A percentile compares a stretch with the other conserved stretches of the same genome.
Evolutionary conservation across 2,113 vertebrate genomes (phyloP).

Genomic region (Tragelaphus scriptus): DNA sequence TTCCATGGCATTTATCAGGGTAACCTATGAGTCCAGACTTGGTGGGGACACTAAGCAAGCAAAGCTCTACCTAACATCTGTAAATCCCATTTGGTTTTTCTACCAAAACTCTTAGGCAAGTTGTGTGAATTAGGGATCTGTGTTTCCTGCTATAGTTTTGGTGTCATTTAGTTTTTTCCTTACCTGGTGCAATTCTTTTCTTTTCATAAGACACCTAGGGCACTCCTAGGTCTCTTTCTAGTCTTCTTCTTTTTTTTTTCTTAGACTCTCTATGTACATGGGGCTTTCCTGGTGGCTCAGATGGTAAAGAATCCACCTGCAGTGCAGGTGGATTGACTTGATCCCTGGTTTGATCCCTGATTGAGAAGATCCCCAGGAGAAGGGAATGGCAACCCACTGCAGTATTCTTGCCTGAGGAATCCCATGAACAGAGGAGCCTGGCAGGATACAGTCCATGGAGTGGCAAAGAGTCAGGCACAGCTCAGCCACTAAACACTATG

Average conservation of each 20-base stretch:
- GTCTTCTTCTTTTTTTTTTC: not conserved
- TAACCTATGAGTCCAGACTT: not conserved
- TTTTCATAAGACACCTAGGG: not conserved
- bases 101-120: not conserved
- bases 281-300: not conserved
- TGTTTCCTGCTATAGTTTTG: rapidly evolving
- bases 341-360: not conserved
- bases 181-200: no score
- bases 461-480: not conserved
- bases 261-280: not conserved
- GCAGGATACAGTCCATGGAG: not conserved
- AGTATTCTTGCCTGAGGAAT: not conserved
- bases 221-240: not conserved
- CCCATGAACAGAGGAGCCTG: not conserved
- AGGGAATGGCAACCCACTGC: not conserved
- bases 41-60: not conserved
- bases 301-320: not conserved
- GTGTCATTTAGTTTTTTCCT: no score
- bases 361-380: not conserved
- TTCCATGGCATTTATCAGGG: not conserved
- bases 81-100: not conserved
- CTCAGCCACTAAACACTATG: not conserved
- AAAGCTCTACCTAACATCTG: not conserved
- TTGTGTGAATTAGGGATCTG: rapidly evolving
- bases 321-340: not conserved